These are phyloP conservation scores for Spongilla lacustris DNA, from an alignment of 37 sponge, comb jelly and placozoan species.

Conservation along the genomic window DNA sequence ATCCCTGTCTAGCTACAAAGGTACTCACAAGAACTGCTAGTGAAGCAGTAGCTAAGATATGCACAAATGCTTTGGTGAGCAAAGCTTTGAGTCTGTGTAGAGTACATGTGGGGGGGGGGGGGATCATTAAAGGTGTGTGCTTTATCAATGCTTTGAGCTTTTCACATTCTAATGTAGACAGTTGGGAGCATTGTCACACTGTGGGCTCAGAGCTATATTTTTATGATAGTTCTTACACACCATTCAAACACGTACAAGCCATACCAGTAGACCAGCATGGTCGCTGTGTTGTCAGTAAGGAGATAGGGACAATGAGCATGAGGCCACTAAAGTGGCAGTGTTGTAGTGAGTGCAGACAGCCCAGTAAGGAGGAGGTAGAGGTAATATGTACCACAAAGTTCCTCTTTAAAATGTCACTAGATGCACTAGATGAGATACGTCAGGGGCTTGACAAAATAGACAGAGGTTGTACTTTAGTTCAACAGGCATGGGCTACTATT, in stretches of 20 bases:
- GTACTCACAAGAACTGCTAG: too few species aligned
- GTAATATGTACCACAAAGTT: background rate
- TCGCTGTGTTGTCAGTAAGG: constrained; percentile 9
- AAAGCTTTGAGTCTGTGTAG: background rate
- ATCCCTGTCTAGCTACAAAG: too few species aligned
- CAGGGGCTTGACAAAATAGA: background rate
- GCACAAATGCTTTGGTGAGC: background rate
- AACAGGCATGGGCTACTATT: background rate
- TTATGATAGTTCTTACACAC: constrained; percentile 8
- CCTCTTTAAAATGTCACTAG: background rate
- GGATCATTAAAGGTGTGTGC: background rate
- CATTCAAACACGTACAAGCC: background rate
- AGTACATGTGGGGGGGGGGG: background rate
- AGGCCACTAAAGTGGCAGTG: constrained; percentile 24
- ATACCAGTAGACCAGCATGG: constrained; percentile 20
- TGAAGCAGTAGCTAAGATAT: background rate
- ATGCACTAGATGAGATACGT: background rate
- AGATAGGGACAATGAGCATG: background rate
- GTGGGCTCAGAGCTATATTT: constrained; percentile 15
- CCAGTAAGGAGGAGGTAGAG: background rate
- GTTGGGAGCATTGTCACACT: constrained; percentile 5
- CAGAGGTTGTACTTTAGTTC: background rate
- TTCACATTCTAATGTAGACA: background rate
- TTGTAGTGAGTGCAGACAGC: background rate
- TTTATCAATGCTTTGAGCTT: background rate